These are phyloP conservation scores for Druon quercuslanigerum DNA, from an alignment of 1,140 invertebrate species.

Conservation along the genomic window DNA sequence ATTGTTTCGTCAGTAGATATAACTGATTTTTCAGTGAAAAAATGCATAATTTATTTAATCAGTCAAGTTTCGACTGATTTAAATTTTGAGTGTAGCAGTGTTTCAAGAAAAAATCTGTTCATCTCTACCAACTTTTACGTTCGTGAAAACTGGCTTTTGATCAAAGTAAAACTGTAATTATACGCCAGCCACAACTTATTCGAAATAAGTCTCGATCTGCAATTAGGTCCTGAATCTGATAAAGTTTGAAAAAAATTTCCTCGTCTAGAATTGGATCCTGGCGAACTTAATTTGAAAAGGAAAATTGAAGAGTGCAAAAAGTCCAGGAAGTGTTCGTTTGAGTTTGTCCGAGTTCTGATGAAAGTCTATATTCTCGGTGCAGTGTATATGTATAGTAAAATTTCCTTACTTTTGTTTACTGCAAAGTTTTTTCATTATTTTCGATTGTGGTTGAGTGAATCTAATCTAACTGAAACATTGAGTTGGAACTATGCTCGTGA, in stretches of 20 bases:
- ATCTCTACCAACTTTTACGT: not conserved
- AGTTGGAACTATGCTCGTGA: not conserved
- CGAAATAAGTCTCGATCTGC: not conserved
- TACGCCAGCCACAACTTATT: not conserved
- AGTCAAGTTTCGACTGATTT: too few relatives aligned
- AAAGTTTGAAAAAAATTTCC: not conserved
- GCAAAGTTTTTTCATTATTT: slow-evolving; percentile 24
- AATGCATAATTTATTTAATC: too few relatives aligned
- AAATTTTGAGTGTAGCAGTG: too few relatives aligned
- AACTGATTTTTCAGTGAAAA: too few relatives aligned
- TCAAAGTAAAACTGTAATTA: not conserved
- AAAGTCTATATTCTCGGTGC: slow-evolving; percentile 8
- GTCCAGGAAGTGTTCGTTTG: slow-evolving; percentile 51
- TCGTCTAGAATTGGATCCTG: not conserved
- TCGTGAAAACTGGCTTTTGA: not conserved
- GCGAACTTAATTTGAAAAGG: slow-evolving; percentile 2
- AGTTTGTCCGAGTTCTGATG: slow-evolving; percentile 32
- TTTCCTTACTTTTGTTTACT: slow-evolving; percentile 28
- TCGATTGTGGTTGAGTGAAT: not conserved
- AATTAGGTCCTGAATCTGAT: not conserved
- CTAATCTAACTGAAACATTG: not conserved
- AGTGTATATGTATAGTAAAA: slow-evolving; percentile 20
- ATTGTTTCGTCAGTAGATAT: too few relatives aligned
- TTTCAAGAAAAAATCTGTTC: too few relatives aligned
- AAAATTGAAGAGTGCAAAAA: slow-evolving; percentile 12